Evolutionary conservation across 2,113 vertebrate species (phyloP), one percentile per base, ranked within the genome.

Genomic region (Lanius collurio): DNA sequence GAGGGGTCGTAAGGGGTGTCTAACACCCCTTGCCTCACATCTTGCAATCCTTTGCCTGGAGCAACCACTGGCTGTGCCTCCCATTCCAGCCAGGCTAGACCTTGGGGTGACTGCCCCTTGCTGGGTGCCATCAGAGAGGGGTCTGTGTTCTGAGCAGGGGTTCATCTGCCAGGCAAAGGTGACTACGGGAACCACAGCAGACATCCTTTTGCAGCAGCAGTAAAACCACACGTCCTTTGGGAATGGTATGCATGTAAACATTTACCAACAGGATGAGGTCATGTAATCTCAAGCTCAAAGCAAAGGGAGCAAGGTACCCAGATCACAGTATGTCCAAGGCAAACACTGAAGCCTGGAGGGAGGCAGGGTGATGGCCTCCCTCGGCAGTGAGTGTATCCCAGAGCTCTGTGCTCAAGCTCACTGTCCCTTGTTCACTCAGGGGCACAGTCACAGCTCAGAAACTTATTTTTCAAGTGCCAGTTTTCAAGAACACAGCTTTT

Each of bases 331-430:
- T 10, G 11, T 16, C 10, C 37, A 70, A 71, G 22, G 30, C 35
- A 55, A 75, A 55, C 15, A 24, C 4, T 13, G 28, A 56, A 91
- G 21, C 9, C 23, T 2, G 0, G 9, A 55, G 26, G 28, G 44
- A 23, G 9, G 35, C 46, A 33, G 39, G 6, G 12, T 37, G 23
- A 9, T 26, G 7, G 17, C 20, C 8, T 59, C 15, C 33, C 31
- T 13, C 10, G 17, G n/a, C 0, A 1, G 13, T 0, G 2, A 27
- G 28, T 13, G 15, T 10, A n/a, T 7, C 44, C 44, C 44, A 8
- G 3, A 20, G 24, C 27, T 8, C 0, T 8, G 53, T 41, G 63
- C n/a, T 55, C 55, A 63, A 49, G 15, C 4, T 63, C 27, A 6
- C 20, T 1, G 5, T 75, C 22, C 28, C 14, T 59, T 44, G 44